Base-by-base conservation (phyloP, 2,113 vertebrate species). In the Pluvialis apricaria region DNA sequence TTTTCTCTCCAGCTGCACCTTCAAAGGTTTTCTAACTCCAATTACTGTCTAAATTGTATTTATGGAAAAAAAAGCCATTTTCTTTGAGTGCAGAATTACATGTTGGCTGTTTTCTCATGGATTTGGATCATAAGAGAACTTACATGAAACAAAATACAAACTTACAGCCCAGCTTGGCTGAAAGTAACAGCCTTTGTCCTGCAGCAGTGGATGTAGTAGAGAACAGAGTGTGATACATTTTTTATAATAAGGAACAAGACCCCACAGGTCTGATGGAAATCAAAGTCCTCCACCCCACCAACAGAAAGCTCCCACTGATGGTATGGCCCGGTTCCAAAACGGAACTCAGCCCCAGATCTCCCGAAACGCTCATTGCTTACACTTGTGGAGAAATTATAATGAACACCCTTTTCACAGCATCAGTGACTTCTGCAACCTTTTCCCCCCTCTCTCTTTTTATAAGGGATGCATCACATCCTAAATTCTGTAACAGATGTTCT, bases 41-140 rank as follows among this genome's bases (percentile, higher is more conserved):
- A 73, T 95, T 94, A 88, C 92, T 75, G 51, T 64, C 79, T 80
- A 71, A 94, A 97, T 88, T 88, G n/a, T 76, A 90, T 90, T 90
- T 95, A 82, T 52, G 57, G 18, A 32, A 44, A 0, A 31, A 92
- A 49, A 83, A 28, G 24, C 45, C 0, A 34, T 91, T 94, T 92
- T 94, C 44, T 90, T 61, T 77, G 66, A 93, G 94, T 26, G 22
- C 81, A 93, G 82, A 88, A 91, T 95, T 94, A 94, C 87, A 73
- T 15, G 62, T 68, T 91, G 78, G 58, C 90, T 96, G 44, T 91
- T 94, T 96, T 87, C 93, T 85, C 93, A 93, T 5, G 82, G 66
- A 91, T 85, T 88, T 85, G 78, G 58, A 94, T 88, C 87, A 88
- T 61, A 94, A 85, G 90, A 88, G 70, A 90, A 91, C 38, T 90